Conservation (phyloP, 2,113 vertebrate species). For the Microcebus lehilahytsara region DNA sequence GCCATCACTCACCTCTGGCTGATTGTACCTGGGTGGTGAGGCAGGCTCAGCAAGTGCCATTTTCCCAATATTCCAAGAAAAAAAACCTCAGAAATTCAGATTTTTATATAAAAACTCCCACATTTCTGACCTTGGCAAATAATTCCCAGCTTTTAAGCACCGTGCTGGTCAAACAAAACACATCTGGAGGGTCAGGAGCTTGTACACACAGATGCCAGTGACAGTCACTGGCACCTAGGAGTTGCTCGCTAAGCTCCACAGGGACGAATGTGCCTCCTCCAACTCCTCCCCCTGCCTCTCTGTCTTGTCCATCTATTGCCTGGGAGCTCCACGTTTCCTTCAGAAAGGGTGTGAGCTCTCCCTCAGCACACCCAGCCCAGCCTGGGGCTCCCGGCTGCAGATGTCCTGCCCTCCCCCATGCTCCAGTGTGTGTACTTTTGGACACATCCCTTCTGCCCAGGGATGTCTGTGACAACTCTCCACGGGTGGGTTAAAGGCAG, state of each 20-base stretch:
- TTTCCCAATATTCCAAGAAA: neutral
- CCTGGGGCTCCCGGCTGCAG: neutral
- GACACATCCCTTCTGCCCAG: neutral
- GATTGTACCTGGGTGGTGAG: neutral
- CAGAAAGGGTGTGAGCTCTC: neutral
- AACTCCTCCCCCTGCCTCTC: neutral
- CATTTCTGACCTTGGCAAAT: neutral
- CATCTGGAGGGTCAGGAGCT: neutral
- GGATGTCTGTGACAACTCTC: neutral
- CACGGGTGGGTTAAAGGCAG: neutral
- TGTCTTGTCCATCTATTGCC: neutral
- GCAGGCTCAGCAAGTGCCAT: neutral
- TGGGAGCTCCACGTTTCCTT: neutral
- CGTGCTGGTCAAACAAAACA: neutral
- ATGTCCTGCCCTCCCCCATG: accelerated
- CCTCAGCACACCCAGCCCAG: neutral
- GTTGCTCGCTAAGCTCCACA: neutral
- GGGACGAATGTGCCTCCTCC: neutral
- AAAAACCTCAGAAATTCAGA: neutral
- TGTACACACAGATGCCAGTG: neutral
- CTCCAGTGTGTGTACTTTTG: neutral
- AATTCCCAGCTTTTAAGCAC: neutral
- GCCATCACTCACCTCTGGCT: neutral
- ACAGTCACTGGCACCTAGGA: neutral
- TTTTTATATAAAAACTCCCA: neutral